phyloP scores from a whole-genome alignment of 2,797 vertebrate species.

The Amniataba percoides region DNA sequence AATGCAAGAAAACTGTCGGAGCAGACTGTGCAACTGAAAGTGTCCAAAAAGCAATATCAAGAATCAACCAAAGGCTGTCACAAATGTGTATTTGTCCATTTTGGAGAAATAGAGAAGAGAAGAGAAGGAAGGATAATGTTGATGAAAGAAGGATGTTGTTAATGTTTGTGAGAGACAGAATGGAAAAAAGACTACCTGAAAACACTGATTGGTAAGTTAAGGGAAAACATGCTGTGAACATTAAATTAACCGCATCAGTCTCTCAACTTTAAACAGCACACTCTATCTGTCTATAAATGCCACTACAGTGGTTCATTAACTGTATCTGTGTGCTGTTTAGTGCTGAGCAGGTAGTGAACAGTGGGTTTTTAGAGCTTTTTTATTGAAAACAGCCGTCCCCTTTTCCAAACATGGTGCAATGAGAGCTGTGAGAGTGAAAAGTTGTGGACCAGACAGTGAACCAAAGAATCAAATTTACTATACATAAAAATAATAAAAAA shows the following conservation, averaged over 20 bases:
- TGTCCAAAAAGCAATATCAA: not conserved
- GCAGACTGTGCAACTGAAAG: constrained; percentile 19
- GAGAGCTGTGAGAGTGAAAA: not conserved
- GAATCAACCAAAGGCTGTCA: constrained; percentile 16
- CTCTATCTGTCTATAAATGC: too few relatives aligned
- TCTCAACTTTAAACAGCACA: too few relatives aligned
- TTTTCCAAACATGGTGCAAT: not conserved
- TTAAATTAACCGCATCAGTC: too few relatives aligned
- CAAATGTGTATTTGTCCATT: not conserved
- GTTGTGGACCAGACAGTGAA: not conserved
- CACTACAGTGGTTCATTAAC: too few relatives aligned
- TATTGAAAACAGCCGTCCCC: not conserved
- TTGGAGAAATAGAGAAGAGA: too few relatives aligned
- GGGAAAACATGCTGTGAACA: too few relatives aligned
- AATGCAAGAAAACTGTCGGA: constrained; percentile 23
- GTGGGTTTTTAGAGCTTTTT: not conserved
- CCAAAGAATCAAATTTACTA: too few relatives aligned
- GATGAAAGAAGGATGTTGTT: not conserved
- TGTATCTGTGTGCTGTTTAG: not conserved
- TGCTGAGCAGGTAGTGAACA: not conserved
- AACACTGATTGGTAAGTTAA: too few relatives aligned
- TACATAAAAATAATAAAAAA: not conserved
- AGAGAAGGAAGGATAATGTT: not conserved
- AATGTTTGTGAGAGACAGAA: not conserved
- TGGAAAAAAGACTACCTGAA: not conserved